Base-by-base conservation (phyloP, 2,113 vertebrate genomes). In the Scomber colias region DNA sequence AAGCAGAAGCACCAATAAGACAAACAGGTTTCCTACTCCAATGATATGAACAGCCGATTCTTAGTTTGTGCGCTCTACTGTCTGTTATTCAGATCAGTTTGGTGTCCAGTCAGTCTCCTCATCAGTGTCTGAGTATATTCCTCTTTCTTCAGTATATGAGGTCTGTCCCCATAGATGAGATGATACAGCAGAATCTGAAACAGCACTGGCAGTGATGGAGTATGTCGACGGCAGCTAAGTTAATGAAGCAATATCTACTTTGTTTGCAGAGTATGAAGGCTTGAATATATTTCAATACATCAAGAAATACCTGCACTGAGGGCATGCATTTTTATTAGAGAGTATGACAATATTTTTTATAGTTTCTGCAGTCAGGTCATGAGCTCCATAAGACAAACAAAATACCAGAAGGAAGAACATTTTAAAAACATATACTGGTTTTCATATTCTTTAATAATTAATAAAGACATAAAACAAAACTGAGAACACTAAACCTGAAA, bases 171-270 rank as follows among this genome's bases (percentile, higher is more conserved):
- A 6, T 8, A 17, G 17, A 40, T 51, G 48, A 77, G 64, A 55
- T 62, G 57, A 77, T 55, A 12, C 40, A 71, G 50, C 59, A 49
- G 30, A 53, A 51, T 19, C 27, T 11, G 60, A 68, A 69, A 53
- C 63, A 45, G 7, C 31, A 21, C 40, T 40, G 40, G 66, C 66
- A 70, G 74, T 61, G 75, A 78, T 48, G 49, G 63, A 76, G 73
- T 50, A n/a, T 1, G 14, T 21, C 0, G 1, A 54, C 63, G 14
- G 64, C 66, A 64, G 59, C 75, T 17, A 49, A 77, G 49, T 56
- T 78, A 78, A 71, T 56, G 65, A 46, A 46, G 57, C 31, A 62
- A 62, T 49, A 63, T 64, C 66, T 4, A 63, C 40, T 70, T 54
- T 70, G 57, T 63, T 48, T 56, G 67, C 59, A 49, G 40, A 56